Percentiles rank a stretch among this genome's conserved stretches.
Conservation (phyloP, 2,888 invertebrate species). For the Platycheirus rosarum region DNA sequence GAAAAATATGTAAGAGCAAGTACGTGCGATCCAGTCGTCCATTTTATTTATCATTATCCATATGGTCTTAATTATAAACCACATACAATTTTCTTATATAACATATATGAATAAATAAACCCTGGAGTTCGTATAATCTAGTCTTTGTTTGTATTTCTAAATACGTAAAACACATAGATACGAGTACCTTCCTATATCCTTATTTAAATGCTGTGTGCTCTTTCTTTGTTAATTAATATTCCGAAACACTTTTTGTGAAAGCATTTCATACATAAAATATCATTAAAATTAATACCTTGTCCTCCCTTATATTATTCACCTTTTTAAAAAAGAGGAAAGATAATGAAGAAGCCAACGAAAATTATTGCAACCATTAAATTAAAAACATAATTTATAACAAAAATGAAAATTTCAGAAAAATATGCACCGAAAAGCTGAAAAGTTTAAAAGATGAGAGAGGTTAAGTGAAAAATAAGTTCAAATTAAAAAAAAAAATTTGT, state of each 20-base stretch:
- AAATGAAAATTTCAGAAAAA: no score
- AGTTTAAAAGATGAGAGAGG: not conserved
- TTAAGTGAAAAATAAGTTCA: not conserved
- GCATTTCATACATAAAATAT: slow-evolving; percentile 31
- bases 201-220: slow-evolving; percentile 18
- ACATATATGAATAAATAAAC: no score
- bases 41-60: no score
- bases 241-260: slow-evolving; percentile 31
- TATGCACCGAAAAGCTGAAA: slow-evolving; percentile 17
- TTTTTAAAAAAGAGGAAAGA: not conserved
- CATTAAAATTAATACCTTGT: not conserved
- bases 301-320: slow-evolving; percentile 1
- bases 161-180: no score
- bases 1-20: no score
- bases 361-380: slow-evolving; percentile 15
- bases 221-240: slow-evolving; percentile 19
- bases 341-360: slow-evolving; percentile 2
- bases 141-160: no score
- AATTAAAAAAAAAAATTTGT: no score
- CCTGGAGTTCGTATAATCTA: no score
- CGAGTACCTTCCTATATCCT: not conserved
- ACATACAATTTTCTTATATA: no score
- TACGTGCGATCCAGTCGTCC: no score
- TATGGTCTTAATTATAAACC: no score
- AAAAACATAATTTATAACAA: slow-evolving; percentile 9